Evolutionary conservation across 2,113 vertebrate genomes (phyloP), one percentile per base, ranked within the genome.

Genomic region (Pelusios castaneus): DNA sequence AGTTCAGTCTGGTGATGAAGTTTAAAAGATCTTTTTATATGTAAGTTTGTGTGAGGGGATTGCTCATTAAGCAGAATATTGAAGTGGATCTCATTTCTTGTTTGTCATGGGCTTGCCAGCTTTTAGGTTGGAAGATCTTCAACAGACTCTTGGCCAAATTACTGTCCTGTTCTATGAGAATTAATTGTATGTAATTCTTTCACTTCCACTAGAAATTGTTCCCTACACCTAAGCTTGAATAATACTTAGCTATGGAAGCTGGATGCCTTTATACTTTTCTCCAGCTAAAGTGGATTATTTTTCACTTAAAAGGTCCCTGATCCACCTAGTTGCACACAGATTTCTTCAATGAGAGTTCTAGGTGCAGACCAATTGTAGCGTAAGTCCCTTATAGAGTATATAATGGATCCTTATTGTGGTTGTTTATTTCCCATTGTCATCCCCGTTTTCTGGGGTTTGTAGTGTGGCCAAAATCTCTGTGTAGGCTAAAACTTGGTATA

Each of bases 381-480:
- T 13, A 13, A n/a, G 78, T 47, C 93, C 82, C 3, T 52, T 56
- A 84, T 82, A 85, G 43, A 80, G 1, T 67, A 2, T 85, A 27
- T 38, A 25, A 21, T 1, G 1, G 89, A 95, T 55, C 63, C 91
- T 82, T 77, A 79, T 45, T 84, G 82, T 43, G 10, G 83, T 89
- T 90, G 76, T 27, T 90, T 83, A 45, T 89, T 93, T 81, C 17
- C 92, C 49, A 58, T 91, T 95, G 90, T 41, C 85, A 92, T 91
- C 91, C 86, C 63, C 91, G 63, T 97, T 96, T 96, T 97, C 88
- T 82, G 91, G 92, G 95, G 88, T 7, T 41, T 92, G 94, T 56
- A 73, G 63, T 95, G 93, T 49, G 83, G 86, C 73, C 82, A 49
- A 54, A 92, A 63, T 90, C 47, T 95, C 85, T 73, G 56, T 82